Conservation (phyloP, 2,113 vertebrate genomes). For the Capra hircus region DNA sequence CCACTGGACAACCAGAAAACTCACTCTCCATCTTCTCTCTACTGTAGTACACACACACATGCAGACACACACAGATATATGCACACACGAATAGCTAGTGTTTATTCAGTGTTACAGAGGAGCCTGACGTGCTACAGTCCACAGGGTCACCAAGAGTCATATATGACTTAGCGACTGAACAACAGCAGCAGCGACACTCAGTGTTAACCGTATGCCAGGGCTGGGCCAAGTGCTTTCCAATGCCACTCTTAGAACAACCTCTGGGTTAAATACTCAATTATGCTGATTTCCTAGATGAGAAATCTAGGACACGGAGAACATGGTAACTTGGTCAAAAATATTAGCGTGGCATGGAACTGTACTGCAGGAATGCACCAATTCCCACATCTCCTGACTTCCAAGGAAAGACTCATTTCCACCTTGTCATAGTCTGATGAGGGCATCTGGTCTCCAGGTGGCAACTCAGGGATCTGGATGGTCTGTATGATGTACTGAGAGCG, state of each 20-base stretch:
- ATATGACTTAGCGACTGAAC: background rate
- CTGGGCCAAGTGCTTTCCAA: background rate
- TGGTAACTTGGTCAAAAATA: background rate
- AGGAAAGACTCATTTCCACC: background rate
- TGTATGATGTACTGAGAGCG: background rate
- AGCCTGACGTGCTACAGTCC: background rate
- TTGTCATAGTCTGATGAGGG: background rate
- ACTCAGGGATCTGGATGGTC: background rate
- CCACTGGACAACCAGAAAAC: background rate
- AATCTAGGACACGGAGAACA: background rate
- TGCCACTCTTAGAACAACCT: background rate
- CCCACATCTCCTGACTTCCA: background rate
- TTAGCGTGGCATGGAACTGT: background rate
- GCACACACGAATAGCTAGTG: background rate
- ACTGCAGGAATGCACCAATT: background rate
- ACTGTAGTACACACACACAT: background rate
- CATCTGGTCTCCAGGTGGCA: background rate
- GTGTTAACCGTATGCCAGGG: background rate
- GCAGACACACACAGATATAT: background rate
- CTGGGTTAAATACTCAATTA: background rate
- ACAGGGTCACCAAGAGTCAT: background rate
- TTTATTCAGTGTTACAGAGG: background rate
- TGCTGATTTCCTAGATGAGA: background rate
- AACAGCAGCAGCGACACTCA: background rate
- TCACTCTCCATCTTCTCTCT: background rate